These are phyloP conservation scores for Mionectes olivaceus DNA, from an alignment of 2,797 vertebrate genomes.

Conservation along the genomic window DNA sequence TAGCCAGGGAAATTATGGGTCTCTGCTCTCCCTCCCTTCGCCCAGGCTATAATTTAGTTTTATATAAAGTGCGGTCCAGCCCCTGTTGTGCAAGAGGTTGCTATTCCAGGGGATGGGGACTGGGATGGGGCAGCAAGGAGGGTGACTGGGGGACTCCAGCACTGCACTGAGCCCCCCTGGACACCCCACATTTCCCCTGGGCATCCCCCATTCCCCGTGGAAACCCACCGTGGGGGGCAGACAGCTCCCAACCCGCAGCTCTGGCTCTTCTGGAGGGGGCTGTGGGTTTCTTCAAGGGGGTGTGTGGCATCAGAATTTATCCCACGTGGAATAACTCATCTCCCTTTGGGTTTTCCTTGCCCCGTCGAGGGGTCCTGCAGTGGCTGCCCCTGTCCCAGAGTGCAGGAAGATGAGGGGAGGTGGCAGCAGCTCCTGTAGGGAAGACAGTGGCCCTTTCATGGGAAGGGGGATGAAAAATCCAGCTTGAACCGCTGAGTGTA, in stretches of 20 bases:
- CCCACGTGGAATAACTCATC: fast-evolving
- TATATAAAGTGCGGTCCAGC: constrained; percentile 66
- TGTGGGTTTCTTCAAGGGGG: not conserved
- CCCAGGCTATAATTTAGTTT: constrained; percentile 74
- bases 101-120: constrained; percentile 56
- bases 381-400: not conserved
- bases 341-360: not conserved
- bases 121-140: not conserved
- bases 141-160: not conserved
- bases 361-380: fast-evolving
- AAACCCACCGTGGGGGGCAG: not conserved
- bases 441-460: constrained; percentile 22
- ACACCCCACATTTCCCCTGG: not conserved
- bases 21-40: constrained; percentile 24
- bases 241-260: fast-evolving
- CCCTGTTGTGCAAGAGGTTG: constrained; percentile 47
- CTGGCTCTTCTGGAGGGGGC: not conserved
- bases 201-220: not conserved
- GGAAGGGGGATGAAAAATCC: not conserved
- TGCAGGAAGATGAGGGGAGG: fast-evolving
- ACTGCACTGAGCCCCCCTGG: fast-evolving
- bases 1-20: constrained; percentile 59
- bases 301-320: not conserved
- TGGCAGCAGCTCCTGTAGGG: not conserved
- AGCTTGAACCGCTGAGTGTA: not conserved